Conservation (phyloP, 2,888 invertebrate species). For the Andrena haemorrhoa region DNA sequence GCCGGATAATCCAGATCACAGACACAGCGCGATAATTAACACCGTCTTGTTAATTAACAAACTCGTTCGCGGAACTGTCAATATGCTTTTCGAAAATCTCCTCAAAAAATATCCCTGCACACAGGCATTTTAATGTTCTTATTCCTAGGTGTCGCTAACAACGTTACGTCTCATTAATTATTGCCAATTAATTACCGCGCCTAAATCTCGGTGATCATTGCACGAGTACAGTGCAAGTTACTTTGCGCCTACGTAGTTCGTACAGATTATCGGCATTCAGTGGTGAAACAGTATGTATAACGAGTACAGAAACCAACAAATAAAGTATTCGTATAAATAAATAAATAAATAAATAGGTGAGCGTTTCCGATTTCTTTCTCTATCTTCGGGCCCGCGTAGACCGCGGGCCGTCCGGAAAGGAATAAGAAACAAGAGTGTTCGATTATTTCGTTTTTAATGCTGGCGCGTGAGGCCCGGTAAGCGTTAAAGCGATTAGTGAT, state of each 20-base stretch:
- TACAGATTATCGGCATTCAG: conserved; percentile 54
- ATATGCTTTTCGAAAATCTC: not conserved
- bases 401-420: conserved; percentile 10
- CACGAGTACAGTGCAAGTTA: conserved; percentile 36
- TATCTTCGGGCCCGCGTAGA: conserved; percentile 13
- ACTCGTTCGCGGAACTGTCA: not conserved
- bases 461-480: conserved; percentile 60
- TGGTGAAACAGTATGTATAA: conserved; percentile 26
- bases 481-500: conserved; percentile 66
- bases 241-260: conserved; percentile 44
- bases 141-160: not conserved
- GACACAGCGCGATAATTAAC: conserved; percentile 59
- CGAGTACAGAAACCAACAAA: conserved; percentile 55
- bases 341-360: conserved; percentile 56
- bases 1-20: conserved; percentile 66
- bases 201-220: conserved; percentile 32
- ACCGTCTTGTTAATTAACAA: not conserved
- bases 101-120: too few species aligned
- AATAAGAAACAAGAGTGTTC: conserved; percentile 34
- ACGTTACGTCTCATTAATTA: not conserved
- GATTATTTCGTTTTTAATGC: conserved; percentile 41
- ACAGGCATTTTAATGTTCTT: not conserved
- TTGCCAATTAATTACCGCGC: conserved; percentile 48
- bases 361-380: conserved; percentile 3
- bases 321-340: conserved; percentile 60